phyloP scores from a whole-genome alignment of 2,888 invertebrate species.

The Hyles lineata region DNA sequence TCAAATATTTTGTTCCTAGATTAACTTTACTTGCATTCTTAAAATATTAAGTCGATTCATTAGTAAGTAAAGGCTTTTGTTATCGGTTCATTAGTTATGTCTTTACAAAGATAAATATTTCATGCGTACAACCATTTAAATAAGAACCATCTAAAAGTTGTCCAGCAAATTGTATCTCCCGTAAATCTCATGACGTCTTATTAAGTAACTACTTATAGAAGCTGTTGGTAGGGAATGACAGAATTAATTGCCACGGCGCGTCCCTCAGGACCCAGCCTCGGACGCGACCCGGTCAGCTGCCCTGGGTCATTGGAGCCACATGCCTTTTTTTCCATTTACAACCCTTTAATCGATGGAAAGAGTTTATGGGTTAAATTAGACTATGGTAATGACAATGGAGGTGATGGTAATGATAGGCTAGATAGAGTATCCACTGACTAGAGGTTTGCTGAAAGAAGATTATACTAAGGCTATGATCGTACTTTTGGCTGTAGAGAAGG shows the following conservation, averaged over 20 bases:
- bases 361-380: background rate
- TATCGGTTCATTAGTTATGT: too few species aligned
- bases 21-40: too few species aligned
- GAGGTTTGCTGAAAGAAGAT: too few species aligned
- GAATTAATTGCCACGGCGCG: conserved; percentile 11
- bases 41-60: too few species aligned
- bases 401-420: too few species aligned
- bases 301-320: conserved; percentile 1
- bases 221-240: background rate
- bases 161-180: background rate
- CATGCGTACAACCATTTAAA: background rate
- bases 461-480: too few species aligned
- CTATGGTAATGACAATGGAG: background rate
- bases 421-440: too few species aligned
- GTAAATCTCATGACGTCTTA: conserved; percentile 13
- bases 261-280: conserved; percentile 5
- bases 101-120: background rate
- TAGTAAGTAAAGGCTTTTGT: too few species aligned
- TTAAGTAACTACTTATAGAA: background rate
- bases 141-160: background rate
- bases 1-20: too few species aligned
- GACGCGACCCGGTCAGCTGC: conserved; percentile 19
- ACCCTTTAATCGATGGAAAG: background rate
- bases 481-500: too few species aligned
- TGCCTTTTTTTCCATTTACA: background rate